Percentiles rank a stretch among this genome's conserved stretches.
Conservation (phyloP, 2,797 vertebrate genomes). For the Chelon auratus region DNA sequence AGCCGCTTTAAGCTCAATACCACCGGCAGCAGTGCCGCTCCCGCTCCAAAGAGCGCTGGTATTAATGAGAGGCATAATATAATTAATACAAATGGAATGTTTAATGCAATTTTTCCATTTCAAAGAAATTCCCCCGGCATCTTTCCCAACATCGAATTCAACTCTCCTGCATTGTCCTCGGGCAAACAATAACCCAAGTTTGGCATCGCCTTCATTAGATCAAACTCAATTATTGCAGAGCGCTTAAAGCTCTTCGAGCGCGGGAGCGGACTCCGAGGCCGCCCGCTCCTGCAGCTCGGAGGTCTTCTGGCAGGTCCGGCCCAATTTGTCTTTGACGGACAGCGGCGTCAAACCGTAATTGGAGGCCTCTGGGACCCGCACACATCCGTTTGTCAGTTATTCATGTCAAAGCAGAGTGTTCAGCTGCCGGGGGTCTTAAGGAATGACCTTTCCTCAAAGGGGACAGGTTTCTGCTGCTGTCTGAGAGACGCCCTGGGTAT, state of each 20-base stretch:
- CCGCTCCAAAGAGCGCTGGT: conserved; percentile 25
- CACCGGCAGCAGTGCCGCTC: conserved; percentile 32
- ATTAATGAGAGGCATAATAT: conserved; percentile 73
- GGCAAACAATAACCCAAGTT: conserved; percentile 74
- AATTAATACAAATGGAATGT: conserved; percentile 84
- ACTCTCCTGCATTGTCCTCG: conserved; percentile 63
- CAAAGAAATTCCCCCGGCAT: conserved; percentile 78
- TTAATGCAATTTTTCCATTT: conserved; percentile 84
- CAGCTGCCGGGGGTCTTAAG: conserved; percentile 66
- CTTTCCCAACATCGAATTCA: conserved; percentile 59
- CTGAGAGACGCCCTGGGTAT: conserved; percentile 50
- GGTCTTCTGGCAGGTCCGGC: conserved; percentile 56
- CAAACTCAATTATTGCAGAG: conserved; percentile 71
- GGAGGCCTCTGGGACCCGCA: conserved; percentile 68
- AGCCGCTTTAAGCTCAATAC: conserved; percentile 53
- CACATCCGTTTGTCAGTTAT: conserved; percentile 71
- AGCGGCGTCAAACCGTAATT: conserved; percentile 68
- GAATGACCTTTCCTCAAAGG: conserved; percentile 71
- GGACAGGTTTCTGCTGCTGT: conserved; percentile 53
- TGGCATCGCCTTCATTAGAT: conserved; percentile 71
- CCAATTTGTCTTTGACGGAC: conserved; percentile 44
- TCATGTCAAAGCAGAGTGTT: conserved; percentile 64
- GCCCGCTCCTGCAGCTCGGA: conserved; percentile 29
- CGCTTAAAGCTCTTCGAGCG: conserved; percentile 28
- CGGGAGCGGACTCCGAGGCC: conserved; percentile 3